Percentiles rank a stretch among this genome's conserved stretches.
phyloP scores from a whole-genome alignment of 64 coral and sea anemone genomes.

The Montipora cactus region DNA sequence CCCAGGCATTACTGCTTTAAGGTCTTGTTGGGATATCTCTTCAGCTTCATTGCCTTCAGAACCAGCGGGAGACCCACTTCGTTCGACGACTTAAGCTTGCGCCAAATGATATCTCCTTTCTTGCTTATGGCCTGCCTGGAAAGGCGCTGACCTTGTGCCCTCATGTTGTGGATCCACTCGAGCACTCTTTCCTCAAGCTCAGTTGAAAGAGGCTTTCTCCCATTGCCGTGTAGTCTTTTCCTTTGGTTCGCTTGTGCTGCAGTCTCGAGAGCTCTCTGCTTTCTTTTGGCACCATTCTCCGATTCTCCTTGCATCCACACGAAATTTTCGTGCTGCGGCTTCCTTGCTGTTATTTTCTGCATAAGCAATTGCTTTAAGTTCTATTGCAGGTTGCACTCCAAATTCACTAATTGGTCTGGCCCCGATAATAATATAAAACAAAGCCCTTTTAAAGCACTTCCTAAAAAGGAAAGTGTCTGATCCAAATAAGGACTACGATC shows the following conservation, averaged over 20 bases:
- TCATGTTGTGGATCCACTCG: not conserved
- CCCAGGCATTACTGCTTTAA: not conserved
- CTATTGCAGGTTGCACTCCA: no score
- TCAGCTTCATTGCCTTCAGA: no score
- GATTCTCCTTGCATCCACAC: constrained; percentile 43
- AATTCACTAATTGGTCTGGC: no score
- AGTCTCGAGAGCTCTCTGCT: constrained; percentile 15
- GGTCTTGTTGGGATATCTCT: no score
- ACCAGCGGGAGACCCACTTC: no score
- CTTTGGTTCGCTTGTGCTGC: not conserved
- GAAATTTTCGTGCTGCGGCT: constrained; percentile 46
- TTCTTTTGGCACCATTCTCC: constrained; percentile 3
- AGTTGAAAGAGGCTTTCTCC: not conserved
- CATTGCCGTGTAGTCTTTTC: constrained; percentile 51
- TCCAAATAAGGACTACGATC: no score
- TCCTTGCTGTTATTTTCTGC: constrained; percentile 48
- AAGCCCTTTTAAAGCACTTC: no score
- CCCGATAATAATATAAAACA: no score
- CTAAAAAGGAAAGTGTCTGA: no score
- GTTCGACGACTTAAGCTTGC: constrained; percentile 18
- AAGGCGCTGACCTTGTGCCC: constrained; percentile 40
- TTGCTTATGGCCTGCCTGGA: constrained; percentile 24
- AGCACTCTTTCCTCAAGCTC: no score
- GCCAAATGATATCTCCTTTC: constrained; percentile 41
- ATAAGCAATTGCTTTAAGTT: not conserved